A percentile compares a stretch with the other conserved stretches of the same genome.
phyloP scores from a whole-genome alignment of 2,113 vertebrate genomes.

The Cavia aperea region DNA sequence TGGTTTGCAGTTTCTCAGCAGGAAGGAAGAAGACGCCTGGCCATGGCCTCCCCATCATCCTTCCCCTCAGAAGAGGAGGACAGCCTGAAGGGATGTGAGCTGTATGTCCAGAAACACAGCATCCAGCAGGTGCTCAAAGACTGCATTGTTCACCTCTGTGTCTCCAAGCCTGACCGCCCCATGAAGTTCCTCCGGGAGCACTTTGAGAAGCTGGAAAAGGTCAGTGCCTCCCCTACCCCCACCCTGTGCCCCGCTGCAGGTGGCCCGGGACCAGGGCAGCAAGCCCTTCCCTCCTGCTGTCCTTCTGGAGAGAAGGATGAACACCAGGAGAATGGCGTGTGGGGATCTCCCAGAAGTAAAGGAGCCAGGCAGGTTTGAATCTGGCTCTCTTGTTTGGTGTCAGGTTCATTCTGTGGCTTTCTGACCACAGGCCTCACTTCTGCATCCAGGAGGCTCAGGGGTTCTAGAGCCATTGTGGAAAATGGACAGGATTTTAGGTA shows the following conservation, averaged over 20 bases:
- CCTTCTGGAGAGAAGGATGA: neutral
- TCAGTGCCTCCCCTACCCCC: slow-evolving; percentile 73
- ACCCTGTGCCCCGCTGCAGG: neutral
- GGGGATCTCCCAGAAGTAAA: neutral
- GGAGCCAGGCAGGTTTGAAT: neutral
- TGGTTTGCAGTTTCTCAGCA: neutral
- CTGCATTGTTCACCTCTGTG: slow-evolving; percentile 95
- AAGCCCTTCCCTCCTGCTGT: neutral
- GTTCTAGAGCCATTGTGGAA: neutral
- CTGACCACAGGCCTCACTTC: no score
- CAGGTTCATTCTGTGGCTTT: neutral
- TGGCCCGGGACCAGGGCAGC: neutral
- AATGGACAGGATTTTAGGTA: neutral
- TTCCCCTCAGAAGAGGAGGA: slow-evolving; percentile 91
- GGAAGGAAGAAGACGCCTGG: slow-evolving; percentile 57
- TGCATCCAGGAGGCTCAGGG: neutral
- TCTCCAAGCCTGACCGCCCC: slow-evolving; percentile 92
- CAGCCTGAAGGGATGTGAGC: slow-evolving; percentile 92
- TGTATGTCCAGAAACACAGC: slow-evolving; percentile 94
- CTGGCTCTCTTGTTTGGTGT: neutral
- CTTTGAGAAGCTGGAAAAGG: slow-evolving; percentile 98
- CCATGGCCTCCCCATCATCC: slow-evolving; percentile 89
- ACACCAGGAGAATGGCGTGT: neutral
- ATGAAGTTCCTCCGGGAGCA: slow-evolving; percentile 96
- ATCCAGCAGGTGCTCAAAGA: slow-evolving; percentile 96